Base-by-base conservation (phyloP, 2,797 vertebrate species). In the Malacoraja senta region DNA sequence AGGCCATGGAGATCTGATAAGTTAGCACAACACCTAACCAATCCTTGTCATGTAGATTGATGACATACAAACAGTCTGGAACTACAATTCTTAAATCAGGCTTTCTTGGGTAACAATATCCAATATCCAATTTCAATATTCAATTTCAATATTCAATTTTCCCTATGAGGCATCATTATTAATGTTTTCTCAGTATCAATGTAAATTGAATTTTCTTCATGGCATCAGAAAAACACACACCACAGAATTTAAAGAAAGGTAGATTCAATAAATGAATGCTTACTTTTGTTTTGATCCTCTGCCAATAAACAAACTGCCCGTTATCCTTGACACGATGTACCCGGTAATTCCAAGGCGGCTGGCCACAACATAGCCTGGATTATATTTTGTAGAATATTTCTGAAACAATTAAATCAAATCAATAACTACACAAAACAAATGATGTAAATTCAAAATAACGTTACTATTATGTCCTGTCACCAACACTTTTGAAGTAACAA, bases 241-340 rank as follows among this genome's bases (percentile, higher is more conserved):
- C n/a, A 21, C n/a, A 88, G n/a, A 7, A 32, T 15, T 19, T 65
- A 21, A 61, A 53, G 10, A 13, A 9, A 10, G 58, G 58, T 61
- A 86, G 15, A n/a, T 61, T 86, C 26, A 86, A 32, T 68, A 68
- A 68, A 88, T 61, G 63, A 79, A 93, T 94, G 96, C 98, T 97
- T 94, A 99, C 98, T 98, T 99, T 96, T 96, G 98, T 96, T 97
- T 99, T 92, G 98, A 98, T 95, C 99, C 99, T 97, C 98, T 97
- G 95, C 98, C 99, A 93, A 99, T 98, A 96, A 99, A 99, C 95
- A 99, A 98, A 96, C 98, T 99, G 94, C 99, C 99, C 71, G 99
- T 98, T 96, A 99, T 98, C 96, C 99, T 98, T 95, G 99, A 99
- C 94, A 99, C 98, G 93, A 99, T 98, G 96, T 99, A 99, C 96